These are phyloP conservation scores for Sinocyclocheilus anshuiensis DNA, from an alignment of 2,113 vertebrate species.

Conservation along the genomic window DNA sequence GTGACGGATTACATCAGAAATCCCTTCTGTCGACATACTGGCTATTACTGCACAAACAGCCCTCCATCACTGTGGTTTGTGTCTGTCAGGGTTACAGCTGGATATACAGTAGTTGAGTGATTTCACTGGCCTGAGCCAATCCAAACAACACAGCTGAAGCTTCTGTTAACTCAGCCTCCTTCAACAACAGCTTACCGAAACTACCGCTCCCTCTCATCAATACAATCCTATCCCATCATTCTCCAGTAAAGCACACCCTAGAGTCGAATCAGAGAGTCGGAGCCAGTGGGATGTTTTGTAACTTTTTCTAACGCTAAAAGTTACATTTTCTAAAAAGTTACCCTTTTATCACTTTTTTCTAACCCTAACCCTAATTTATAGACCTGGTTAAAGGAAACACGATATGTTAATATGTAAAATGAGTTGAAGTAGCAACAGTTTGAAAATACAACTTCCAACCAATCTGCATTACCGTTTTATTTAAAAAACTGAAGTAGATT, in stretches of 20 bases:
- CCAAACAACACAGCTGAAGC: constrained; percentile 49
- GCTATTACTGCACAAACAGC: background rate
- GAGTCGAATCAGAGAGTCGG: constrained; percentile 34
- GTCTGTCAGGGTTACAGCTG: constrained; percentile 50
- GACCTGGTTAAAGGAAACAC: too few relatives aligned
- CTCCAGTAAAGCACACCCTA: background rate
- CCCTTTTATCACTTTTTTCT: too few relatives aligned
- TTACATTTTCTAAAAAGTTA: too few relatives aligned
- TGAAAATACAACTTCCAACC: too few relatives aligned
- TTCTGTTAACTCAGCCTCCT: constrained; percentile 41
- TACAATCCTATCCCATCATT: background rate
- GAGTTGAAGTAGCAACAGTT: too few relatives aligned
- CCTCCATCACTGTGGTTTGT: background rate
- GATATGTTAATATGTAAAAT: too few relatives aligned
- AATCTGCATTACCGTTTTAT: too few relatives aligned
- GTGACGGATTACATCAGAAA: background rate
- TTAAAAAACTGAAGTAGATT: too few relatives aligned
- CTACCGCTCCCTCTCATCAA: constrained; percentile 28
- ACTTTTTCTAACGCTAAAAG: too few relatives aligned
- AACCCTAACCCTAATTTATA: too few relatives aligned
- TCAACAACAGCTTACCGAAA: background rate
- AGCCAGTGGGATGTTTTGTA: background rate
- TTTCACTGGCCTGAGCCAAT: constrained; percentile 15
- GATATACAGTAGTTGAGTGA: background rate
- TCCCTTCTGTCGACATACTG: too few relatives aligned